Base-by-base conservation (phyloP, 2,888 invertebrate genomes). In the Drosophila meridionalis region DNA sequence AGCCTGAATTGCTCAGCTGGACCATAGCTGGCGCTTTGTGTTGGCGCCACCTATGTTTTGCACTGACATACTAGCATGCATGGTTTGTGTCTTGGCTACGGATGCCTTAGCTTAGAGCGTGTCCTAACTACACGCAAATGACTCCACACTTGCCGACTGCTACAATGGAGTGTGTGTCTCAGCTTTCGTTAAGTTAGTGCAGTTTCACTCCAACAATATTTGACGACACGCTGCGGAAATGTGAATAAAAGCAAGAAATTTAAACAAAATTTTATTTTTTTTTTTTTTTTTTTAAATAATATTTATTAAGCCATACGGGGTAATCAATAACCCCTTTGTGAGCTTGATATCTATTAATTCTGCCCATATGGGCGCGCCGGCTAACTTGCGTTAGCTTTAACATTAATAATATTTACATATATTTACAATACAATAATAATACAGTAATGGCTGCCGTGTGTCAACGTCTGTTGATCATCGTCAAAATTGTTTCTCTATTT, bases 51-150 rank as follows among this genome's bases (percentile, higher is more conserved):
- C 78, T 66, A 20, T 20, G 20, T 50, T 8, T 26, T 45, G 14
- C 4, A 0, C 6, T 0, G 7, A 5, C 1, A n/a, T 48, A 0
- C 40, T 20, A 12, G 2, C 3, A 20, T 0, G 0, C 0, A 3
- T 1, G 42, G 56, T 34, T 57, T 11, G 26, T 43, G 57, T 40
- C 56, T 60, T 47, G 34, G 6, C 55, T 75, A 20, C 2, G 3
- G 1, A 2, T 9, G 6, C 1, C 6, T 1, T 11, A 20, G 11
- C 1, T 11, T 20, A 1, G 0, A 11, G 42, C 4, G 14, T 3
- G 26, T 11, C 28, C n/a, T 8, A 20, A 50, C 20, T 50, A 5
- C 40, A 40, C 30, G 14, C 34, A 40, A 8, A 0, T 1, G 1
- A 26, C 34, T 38, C 14, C 62, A 42, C 56, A 52, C 28, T 56